Evolutionary conservation across 2,888 invertebrate genomes (phyloP), one percentile per base, ranked within the genome.

Genomic region (Nebria brevicollis): DNA sequence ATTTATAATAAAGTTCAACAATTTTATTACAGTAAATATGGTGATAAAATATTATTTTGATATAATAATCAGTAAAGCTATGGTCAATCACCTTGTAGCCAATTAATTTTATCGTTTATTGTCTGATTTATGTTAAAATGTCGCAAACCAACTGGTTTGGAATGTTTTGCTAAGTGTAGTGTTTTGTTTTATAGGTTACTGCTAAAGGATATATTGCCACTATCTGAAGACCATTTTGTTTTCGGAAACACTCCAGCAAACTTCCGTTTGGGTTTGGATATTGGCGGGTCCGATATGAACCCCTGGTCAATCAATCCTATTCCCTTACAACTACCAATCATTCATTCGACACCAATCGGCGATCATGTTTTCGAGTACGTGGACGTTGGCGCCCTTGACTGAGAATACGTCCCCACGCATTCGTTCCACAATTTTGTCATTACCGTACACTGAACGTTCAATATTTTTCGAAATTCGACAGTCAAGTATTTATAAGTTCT

Each of bases 141-240:
- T n/a, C 34, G 34, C 34, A 34, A 34, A 5, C 34, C 34, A 34
- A 34, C 5, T 34, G 34, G 34, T 34, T 34, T 5, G 34, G 34
- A 34, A 34, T 34, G 2, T 34, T 5, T 34, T 34, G 34, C 5
- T 34, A 34, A 34, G 5, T 20, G 20, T 20, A 20, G 20, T 20
- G 20, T 5, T 34, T 34, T 34, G 34, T 11, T 82, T 85, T 86
- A 2, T 85, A 93, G 93, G 91, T 87, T 89, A 79, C 85, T 91
- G 74, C 87, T 94, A 84, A 92, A 93, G 86, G 92, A 93, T 83
- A 87, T 91, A 82, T 88, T 92, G 85, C 92, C 93, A 13, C 87
- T 93, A 81, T 91, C 91, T 6, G 92, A 93, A 84, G 90, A 91
- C 2, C 92, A 92, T 86, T 92, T 92, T 84, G 89, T 90, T 43